These are phyloP conservation scores for Acanthaster planci DNA, from an alignment of 35 echinoderm and acorn worm genomes.

Conservation along the genomic window DNA sequence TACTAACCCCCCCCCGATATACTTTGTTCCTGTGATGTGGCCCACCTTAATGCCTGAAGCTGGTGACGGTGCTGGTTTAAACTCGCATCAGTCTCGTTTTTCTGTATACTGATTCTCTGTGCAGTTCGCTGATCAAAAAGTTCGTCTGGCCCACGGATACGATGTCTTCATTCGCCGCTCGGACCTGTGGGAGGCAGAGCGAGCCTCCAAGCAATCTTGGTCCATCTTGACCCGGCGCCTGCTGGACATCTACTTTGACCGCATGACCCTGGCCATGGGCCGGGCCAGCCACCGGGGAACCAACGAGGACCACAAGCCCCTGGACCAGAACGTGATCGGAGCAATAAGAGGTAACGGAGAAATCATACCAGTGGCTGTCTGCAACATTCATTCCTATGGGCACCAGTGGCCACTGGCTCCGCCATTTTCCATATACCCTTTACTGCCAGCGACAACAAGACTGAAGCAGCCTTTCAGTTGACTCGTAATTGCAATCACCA, in stretches of 20 bases:
- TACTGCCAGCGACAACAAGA: too few species aligned
- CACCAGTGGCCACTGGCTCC: neutral
- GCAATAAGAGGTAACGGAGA: constrained; percentile 45
- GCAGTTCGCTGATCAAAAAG: constrained; percentile 17
- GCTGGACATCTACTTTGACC: constrained; percentile 50
- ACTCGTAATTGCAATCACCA: too few species aligned
- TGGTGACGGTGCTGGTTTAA: too few species aligned
- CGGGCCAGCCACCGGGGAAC: constrained; percentile 27
- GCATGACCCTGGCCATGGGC: constrained; percentile 52
- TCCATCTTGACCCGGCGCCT: constrained; percentile 39
- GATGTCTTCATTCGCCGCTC: constrained; percentile 40
- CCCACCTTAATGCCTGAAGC: too few species aligned
- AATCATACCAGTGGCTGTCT: too few species aligned
- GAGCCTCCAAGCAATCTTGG: constrained; percentile 41
- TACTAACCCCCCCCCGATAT: too few species aligned
- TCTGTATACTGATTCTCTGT: too few species aligned
- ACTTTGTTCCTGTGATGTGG: too few species aligned
- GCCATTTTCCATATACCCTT: neutral
- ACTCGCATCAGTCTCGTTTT: too few species aligned
- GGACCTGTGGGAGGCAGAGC: constrained; percentile 27
- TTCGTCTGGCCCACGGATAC: constrained; percentile 40
- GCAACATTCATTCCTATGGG: too few species aligned
- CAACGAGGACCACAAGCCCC: constrained; percentile 25
- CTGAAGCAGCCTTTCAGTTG: too few species aligned
- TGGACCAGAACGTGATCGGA: constrained; percentile 41